These are phyloP conservation scores for Acanthornis magna DNA, from an alignment of 2,797 vertebrate species.

Conservation along the genomic window DNA sequence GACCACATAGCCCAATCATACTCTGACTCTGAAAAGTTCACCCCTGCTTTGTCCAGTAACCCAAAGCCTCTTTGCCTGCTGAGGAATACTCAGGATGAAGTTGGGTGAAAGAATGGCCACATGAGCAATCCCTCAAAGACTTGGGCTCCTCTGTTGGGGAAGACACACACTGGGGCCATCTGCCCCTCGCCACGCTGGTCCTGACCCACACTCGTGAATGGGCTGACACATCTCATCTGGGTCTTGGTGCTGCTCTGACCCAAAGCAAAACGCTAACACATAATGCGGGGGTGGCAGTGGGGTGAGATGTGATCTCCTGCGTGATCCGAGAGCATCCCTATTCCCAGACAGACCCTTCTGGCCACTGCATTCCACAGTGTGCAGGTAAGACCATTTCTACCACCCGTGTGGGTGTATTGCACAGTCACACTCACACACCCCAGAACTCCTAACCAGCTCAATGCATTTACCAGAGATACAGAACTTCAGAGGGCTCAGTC, in stretches of 20 bases:
- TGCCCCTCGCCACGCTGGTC: rapidly evolving
- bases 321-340: no score
- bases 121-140: not conserved
- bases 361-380: no score
- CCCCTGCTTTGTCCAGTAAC: not conserved
- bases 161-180: not conserved
- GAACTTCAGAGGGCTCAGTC: no score
- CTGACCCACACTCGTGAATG: not conserved
- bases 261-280: not conserved
- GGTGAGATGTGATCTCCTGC: no score
- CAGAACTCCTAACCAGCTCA: no score
- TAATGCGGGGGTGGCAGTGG: no score
- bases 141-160: not conserved
- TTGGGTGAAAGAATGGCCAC: not conserved
- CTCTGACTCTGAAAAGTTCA: not conserved
- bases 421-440: no score
- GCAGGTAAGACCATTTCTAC: no score
- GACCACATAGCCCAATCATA: rapidly evolving
- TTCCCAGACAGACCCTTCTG: no score
- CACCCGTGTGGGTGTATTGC: no score
- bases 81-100: not conserved
- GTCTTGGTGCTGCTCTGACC: rapidly evolving
- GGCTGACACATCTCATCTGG: not conserved
- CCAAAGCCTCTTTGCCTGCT: not conserved
- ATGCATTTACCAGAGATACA: no score